These are phyloP conservation scores for Anthrax anthrax DNA, from an alignment of 2,888 invertebrate genomes.

Conservation along the genomic window DNA sequence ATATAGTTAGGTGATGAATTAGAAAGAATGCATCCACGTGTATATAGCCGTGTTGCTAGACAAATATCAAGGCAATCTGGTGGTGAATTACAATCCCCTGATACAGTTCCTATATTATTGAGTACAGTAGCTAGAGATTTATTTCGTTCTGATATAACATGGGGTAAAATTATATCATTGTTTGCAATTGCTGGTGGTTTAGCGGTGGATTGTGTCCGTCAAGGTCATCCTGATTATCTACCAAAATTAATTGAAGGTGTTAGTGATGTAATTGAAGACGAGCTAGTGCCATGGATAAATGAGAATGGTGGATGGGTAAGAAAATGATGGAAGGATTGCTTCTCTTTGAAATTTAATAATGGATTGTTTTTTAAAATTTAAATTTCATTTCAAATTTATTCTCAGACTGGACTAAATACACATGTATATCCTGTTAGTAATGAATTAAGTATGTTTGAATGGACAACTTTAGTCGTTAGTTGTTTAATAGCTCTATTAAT, in stretches of 20 bases:
- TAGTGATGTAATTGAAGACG: constrained; percentile 54
- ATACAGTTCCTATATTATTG: constrained; percentile 37
- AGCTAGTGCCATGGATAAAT: constrained; percentile 62
- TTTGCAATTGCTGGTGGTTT: constrained; percentile 72
- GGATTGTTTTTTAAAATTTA: not conserved
- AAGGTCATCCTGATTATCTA: constrained; percentile 64
- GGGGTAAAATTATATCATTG: constrained; percentile 68
- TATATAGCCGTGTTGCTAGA: constrained; percentile 55
- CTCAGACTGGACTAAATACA: constrained; percentile 27
- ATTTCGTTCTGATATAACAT: constrained; percentile 56
- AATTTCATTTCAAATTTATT: not conserved
- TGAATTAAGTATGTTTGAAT: constrained; percentile 27
- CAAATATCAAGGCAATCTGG: constrained; percentile 51
- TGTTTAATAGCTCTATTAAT: constrained; percentile 27
- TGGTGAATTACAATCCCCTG: constrained; percentile 38
- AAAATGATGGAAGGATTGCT: not conserved
- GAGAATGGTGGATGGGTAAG: constrained; percentile 77
- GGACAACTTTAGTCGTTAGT: constrained; percentile 28
- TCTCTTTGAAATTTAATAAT: not conserved
- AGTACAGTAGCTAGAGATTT: constrained; percentile 57
- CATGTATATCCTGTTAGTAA: constrained; percentile 28
- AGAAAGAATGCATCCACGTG: constrained; percentile 63
- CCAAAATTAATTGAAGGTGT: constrained; percentile 61
- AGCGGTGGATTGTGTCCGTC: constrained; percentile 62
- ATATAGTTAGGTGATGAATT: constrained; percentile 48